Base-by-base conservation (phyloP, 2,888 invertebrate species). In the Apomyelois bistriatella region DNA sequence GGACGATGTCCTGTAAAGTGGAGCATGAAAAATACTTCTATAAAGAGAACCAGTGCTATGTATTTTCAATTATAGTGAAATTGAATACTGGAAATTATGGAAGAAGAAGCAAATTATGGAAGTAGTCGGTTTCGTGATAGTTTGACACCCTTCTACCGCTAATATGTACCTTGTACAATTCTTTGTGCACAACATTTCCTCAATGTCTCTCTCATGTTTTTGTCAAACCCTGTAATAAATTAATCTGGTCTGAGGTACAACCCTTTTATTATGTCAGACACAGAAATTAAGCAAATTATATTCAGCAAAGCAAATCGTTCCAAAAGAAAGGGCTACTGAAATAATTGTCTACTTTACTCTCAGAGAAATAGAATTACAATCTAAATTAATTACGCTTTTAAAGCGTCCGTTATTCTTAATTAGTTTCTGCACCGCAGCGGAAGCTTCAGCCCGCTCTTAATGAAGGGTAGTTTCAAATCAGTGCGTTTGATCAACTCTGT, bases 331-430 rank as follows among this genome's bases (percentile, higher is more conserved):
- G 89, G 87, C 85, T 87, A 87, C 88, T 81, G 74, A 87, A 90
- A 90, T 90, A 88, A 90, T 89, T 88, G 89, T 89, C 87, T 87
- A 84, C 86, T 85, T 89, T 88, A 85, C 83, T 89, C 85, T 75
- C 79, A 75, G 84, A 83, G 89, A 90, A 89, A 90, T 90, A 90
- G 89, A 90, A 90, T 90, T 90, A 90, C 89, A 89, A 89, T 90
- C 86, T 90, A 89, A 90, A 90, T 90, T 89, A 89, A 90, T 90
- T 90, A 90, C 87, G 90, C 88, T 85, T 89, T 89, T 89, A 89
- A 90, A 90, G 85, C 89, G 89, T 90, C 89, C 90, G 90, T 90
- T 90, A 89, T 89, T 90, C 89, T 90, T 90, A 90, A 90, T 90
- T 90, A 90, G 90, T 90, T 89, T 88, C 84, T 86, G 90, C 89